Base-by-base conservation (phyloP, 2,888 invertebrate genomes). In the Lycaena phlaeas region DNA sequence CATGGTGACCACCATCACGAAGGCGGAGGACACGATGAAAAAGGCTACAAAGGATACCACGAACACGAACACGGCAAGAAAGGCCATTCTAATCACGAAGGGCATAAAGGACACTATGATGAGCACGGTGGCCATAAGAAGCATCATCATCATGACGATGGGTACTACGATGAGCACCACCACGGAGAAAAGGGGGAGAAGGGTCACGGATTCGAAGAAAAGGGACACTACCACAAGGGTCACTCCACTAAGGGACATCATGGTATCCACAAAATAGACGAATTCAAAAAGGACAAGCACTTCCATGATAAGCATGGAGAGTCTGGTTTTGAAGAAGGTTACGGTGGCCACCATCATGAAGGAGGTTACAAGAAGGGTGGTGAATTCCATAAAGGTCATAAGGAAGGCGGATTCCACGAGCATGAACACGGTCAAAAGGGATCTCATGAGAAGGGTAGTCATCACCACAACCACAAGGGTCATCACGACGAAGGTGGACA, bases 221-320 rank as follows among this genome's bases (percentile, higher is more conserved):
- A 79, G 49, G 93, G 93, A 36, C 87, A 89, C 52, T 94, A 87
- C 69, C 92, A 92, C 51, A 94, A 94, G 61, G 94, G 94, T 0
- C 93, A 94, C 72, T 89, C 90, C 57, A 94, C 92, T 44, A 92
- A 94, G 63, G 94, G 94, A 40, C 92, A 93, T 54, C 94, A 94
- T 61, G 91, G 93, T 53, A 86, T 94, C 2, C 93, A 94, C 77
- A 94, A 94, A 66, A 65, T 92, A 66, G 92, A 94, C 68, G 94
- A 94, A 69, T 93, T 89, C 74, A 92, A 93, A 64, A 94, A 94
- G 67, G 91, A 94, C 58, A 93, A 94, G 57, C 92, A 94, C 65
- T 94, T 92, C 88, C 93, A 90, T 65, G 94, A 94, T 56, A 93
- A 94, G 64, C 90, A 93, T 57, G 93, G 94, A 51, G 92, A 92